These are phyloP conservation scores for Emydocephalus ijimae DNA, from an alignment of 2,113 vertebrate genomes.

Conservation along the genomic window DNA sequence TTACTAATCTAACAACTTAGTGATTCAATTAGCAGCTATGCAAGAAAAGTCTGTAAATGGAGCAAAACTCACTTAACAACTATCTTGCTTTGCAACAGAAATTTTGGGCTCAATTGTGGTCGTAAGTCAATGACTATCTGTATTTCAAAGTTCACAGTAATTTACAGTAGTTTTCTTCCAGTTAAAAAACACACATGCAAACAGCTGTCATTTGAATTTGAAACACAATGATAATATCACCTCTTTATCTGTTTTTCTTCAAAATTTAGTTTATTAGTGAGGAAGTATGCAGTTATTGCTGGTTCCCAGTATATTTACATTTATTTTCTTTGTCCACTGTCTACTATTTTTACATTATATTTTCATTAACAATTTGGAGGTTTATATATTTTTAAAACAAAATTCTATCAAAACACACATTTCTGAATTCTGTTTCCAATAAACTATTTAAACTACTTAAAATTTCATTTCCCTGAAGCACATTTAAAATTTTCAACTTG, in stretches of 20 bases:
- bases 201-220: too few species aligned
- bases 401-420: neutral
- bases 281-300: neutral
- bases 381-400: neutral
- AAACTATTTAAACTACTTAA: constrained; percentile 8
- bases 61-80: too few species aligned
- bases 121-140: too few species aligned
- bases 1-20: too few species aligned
- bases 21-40: too few species aligned
- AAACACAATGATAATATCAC: neutral
- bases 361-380: neutral
- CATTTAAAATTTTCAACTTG: neutral
- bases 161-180: neutral
- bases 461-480: constrained; percentile 34
- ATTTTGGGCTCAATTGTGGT: too few species aligned
- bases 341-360: neutral
- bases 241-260: neutral
- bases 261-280: neutral
- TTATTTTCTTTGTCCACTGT: neutral
- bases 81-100: too few species aligned
- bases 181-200: too few species aligned
- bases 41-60: too few species aligned
- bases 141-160: too few species aligned
- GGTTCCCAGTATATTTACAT: neutral
- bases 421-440: neutral